Conservation (phyloP, 2,113 vertebrate genomes). For the Boleophthalmus pectinirostris region DNA sequence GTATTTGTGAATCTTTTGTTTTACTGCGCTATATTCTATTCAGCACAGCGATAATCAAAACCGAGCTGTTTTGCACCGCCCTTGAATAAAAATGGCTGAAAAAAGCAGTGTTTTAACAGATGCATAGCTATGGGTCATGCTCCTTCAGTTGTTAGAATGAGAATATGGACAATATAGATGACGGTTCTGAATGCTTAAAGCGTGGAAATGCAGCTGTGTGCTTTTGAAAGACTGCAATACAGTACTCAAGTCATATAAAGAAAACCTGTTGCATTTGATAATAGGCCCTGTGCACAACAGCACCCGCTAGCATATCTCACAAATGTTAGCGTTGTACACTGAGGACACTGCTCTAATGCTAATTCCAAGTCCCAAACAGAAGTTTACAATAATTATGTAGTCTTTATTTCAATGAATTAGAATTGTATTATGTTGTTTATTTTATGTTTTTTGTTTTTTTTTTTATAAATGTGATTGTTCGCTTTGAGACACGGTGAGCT, state of each 20-base stretch:
- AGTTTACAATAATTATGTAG: no score
- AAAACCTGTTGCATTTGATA: conserved; percentile 14
- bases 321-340: no score
- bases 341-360: no score
- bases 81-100: conserved; percentile 40
- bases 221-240: neutral
- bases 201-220: neutral
- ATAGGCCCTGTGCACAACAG: neutral
- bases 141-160: conserved; percentile 3
- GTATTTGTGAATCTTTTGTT: conserved; percentile 73
- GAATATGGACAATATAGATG: conserved; percentile 3
- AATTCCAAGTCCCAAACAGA: no score
- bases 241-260: neutral
- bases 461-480: no score
- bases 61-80: conserved; percentile 37
- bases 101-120: conserved; percentile 24
- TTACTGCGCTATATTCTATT: conserved; percentile 58
- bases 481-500: no score
- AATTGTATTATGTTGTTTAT: no score
- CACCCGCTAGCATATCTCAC: no score
- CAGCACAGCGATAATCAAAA: conserved; percentile 53
- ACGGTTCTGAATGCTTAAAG: neutral
- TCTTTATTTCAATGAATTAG: no score
- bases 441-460: no score
- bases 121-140: conserved; percentile 24